These are phyloP conservation scores for Caenorhabditis macrosperma DNA, from an alignment of 2,888 invertebrate genomes.

Conservation along the genomic window DNA sequence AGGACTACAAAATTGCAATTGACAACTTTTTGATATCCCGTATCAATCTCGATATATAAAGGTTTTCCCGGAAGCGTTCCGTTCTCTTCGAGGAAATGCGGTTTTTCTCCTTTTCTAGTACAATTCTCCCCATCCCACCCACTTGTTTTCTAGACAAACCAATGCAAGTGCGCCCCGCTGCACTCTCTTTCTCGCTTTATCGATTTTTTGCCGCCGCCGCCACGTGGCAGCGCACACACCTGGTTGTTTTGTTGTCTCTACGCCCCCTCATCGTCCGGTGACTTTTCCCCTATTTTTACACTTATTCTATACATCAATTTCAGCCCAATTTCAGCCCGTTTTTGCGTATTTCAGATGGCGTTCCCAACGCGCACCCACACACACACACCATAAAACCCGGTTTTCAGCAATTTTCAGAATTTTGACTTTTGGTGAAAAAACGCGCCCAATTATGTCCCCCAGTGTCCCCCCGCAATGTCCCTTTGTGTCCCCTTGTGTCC, in stretches of 20 bases:
- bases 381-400: neutral
- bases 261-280: neutral
- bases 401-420: constrained; percentile 36
- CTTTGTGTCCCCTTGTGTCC: constrained; percentile 7
- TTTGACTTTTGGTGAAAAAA: constrained; percentile 35
- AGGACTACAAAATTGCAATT: too few species aligned
- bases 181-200: constrained; percentile 22
- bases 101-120: constrained; percentile 32
- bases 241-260: constrained; percentile 1
- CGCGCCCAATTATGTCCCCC: constrained; percentile 14
- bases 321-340: neutral
- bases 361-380: constrained; percentile 27
- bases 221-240: too few species aligned
- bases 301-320: neutral
- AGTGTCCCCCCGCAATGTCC: constrained; percentile 5
- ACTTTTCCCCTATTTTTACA: constrained; percentile 14
- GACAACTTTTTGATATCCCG: too few species aligned
- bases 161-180: neutral
- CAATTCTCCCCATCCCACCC: constrained; percentile 22
- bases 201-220: constrained; percentile 12
- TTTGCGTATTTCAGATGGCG: constrained; percentile 11
- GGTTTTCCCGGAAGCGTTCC: too few species aligned
- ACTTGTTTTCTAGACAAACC: constrained; percentile 33
- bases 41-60: too few species aligned
- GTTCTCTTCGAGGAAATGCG: too few species aligned